Conservation (phyloP, 2,113 vertebrate species). For the Riparia riparia region DNA sequence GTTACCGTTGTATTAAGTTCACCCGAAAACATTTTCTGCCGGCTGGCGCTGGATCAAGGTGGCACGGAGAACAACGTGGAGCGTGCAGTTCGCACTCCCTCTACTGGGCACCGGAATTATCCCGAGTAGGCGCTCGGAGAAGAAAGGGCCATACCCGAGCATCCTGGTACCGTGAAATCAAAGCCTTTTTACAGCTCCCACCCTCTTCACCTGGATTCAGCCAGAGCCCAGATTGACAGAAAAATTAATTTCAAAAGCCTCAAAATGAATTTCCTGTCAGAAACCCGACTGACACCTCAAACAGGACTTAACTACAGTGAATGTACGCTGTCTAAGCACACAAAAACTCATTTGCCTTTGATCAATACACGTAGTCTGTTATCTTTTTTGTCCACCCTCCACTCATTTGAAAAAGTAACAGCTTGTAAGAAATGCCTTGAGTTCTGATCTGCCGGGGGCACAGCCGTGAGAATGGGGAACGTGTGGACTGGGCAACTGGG, state of each 20-base stretch:
- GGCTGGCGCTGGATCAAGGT: neutral
- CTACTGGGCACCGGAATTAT: conserved; percentile 53
- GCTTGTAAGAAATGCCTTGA: neutral
- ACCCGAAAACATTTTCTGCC: neutral
- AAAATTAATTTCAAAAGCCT: neutral
- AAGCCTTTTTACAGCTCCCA: neutral
- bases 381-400: neutral
- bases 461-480: neutral
- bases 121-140: neutral
- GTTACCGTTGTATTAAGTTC: neutral
- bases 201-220: neutral
- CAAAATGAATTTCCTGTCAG: neutral
- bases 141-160: fast-evolving
- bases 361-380: too few species aligned
- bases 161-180: fast-evolving
- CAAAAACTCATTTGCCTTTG: neutral
- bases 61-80: neutral
- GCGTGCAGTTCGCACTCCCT: conserved; percentile 63
- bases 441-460: neutral
- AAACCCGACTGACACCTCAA: neutral
- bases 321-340: fast-evolving
- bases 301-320: neutral
- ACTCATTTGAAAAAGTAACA: neutral
- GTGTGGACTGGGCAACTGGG: neutral
- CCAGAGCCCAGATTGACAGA: neutral